phyloP scores from a whole-genome alignment of 2,797 vertebrate species.

The Gambelia wislizenii region DNA sequence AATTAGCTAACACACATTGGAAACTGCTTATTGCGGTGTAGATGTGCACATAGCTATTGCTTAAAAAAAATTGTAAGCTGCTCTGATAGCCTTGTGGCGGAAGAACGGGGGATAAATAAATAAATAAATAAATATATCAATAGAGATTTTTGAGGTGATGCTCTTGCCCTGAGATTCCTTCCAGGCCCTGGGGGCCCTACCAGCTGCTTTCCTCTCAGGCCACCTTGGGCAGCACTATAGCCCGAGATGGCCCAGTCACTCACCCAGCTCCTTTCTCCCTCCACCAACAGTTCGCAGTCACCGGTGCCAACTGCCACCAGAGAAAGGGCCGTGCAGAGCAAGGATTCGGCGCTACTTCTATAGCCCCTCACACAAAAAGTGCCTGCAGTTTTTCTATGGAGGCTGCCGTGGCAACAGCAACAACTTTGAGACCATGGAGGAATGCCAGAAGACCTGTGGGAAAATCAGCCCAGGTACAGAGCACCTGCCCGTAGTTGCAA shows the following conservation, averaged over 20 bases:
- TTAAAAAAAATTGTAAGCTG: too few species aligned
- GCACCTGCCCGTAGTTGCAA: accelerated
- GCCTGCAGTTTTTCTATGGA: not conserved
- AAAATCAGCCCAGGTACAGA: not conserved
- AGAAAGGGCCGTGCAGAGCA: not conserved
- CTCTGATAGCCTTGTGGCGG: too few species aligned
- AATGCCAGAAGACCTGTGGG: not conserved
- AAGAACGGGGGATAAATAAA: too few species aligned
- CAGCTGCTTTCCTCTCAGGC: not conserved
- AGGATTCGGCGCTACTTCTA: not conserved
- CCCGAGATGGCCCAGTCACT: not conserved
- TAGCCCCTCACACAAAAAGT: not conserved
- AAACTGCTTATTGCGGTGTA: too few species aligned
- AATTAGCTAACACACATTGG: too few species aligned
- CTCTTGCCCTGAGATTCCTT: too few species aligned
- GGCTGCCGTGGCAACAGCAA: slow-evolving; percentile 17
- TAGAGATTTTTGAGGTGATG: too few species aligned
- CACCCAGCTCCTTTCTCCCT: not conserved
- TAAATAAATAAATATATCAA: too few species aligned
- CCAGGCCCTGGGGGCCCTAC: not conserved
- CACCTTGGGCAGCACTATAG: not conserved
- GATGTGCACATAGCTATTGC: too few species aligned
- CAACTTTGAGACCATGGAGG: not conserved
- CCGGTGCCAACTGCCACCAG: not conserved
- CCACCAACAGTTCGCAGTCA: not conserved